Evolutionary conservation across 2,113 vertebrate genomes (phyloP).

Genomic region (Phylloscopus trochilus): DNA sequence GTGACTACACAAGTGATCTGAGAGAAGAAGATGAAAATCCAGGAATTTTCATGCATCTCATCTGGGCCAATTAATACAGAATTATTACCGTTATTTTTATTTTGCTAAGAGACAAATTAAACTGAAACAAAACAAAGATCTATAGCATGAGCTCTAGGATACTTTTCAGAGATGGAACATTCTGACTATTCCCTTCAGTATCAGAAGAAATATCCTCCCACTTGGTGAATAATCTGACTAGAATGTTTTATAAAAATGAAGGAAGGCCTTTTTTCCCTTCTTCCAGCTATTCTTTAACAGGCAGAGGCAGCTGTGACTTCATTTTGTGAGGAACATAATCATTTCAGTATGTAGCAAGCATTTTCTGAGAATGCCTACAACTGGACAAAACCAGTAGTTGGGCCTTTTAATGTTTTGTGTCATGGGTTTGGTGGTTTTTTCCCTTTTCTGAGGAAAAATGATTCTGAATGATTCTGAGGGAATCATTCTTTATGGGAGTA

Average conservation of each 20-base stretch:
- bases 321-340: not conserved
- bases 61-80: not conserved
- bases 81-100: not conserved
- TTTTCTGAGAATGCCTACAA: not conserved
- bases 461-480: too few species aligned
- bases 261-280: not conserved
- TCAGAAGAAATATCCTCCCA: not conserved
- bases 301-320: not conserved
- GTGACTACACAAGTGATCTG: not conserved
- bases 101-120: not conserved
- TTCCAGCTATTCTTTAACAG: not conserved
- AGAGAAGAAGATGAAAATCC: not conserved
- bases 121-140: not conserved
- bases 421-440: accelerated
- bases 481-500: not conserved
- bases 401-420: not conserved
- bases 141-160: not conserved
- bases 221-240: not conserved
- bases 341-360: not conserved
- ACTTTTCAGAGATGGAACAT: not conserved
- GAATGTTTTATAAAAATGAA: not conserved
- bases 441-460: too few species aligned
- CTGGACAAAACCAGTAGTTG: not conserved
- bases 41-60: not conserved
- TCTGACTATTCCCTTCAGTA: not conserved